Evolutionary conservation across 2,888 invertebrate species (phyloP).

Genomic region (Scaptomyza reducta): DNA sequence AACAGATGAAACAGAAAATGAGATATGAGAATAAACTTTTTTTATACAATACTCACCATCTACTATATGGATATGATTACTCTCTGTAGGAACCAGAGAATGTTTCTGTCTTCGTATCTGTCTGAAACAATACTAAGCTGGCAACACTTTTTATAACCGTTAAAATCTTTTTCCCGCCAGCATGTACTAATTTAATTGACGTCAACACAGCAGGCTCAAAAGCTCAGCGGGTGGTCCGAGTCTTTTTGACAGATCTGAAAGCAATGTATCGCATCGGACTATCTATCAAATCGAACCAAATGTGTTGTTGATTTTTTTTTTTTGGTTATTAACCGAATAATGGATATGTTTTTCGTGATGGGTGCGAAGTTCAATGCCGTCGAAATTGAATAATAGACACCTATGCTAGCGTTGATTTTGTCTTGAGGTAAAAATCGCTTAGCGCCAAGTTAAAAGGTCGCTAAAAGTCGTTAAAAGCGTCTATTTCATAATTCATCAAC

Average conservation of each 20-base stretch:
- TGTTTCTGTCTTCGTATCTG: too few species aligned
- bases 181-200: background rate
- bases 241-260: background rate
- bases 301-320: background rate
- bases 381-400: slow-evolving; percentile 47
- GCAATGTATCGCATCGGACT: background rate
- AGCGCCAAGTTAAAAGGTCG: slow-evolving; percentile 38
- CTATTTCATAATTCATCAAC: slow-evolving; percentile 44
- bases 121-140: too few species aligned
- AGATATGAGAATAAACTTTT: background rate
- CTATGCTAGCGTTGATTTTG: slow-evolving; percentile 20
- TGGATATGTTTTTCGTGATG: slow-evolving; percentile 19
- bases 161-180: background rate
- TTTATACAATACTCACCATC: background rate
- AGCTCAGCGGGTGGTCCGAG: background rate
- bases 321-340: slow-evolving; percentile 40
- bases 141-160: background rate
- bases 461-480: slow-evolving; percentile 35
- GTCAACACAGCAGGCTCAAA: background rate
- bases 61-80: background rate
- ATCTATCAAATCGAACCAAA: slow-evolving; percentile 20
- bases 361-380: slow-evolving; percentile 68
- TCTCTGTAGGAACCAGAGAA: too few species aligned
- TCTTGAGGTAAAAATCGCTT: slow-evolving; percentile 49
- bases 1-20: background rate